phyloP scores from a whole-genome alignment of 2,888 invertebrate species.

The Crematogaster levior region DNA sequence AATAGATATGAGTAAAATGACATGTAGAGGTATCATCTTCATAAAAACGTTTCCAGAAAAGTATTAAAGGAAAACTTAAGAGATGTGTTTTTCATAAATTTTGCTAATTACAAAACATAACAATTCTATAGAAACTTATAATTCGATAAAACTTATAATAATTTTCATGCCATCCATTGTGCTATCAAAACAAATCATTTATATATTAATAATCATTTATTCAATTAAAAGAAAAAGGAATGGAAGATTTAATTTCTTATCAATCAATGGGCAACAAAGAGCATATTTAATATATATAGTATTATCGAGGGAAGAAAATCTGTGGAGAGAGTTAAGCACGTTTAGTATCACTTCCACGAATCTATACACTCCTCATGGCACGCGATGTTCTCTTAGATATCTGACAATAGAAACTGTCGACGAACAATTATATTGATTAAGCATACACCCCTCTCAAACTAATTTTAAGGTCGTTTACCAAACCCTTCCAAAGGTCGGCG shows the following conservation, averaged over 20 bases:
- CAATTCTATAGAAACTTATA: too few relatives aligned
- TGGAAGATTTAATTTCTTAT: background rate
- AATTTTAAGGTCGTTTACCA: background rate
- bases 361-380: background rate
- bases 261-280: background rate
- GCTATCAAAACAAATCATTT: too few relatives aligned
- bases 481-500: slow-evolving; percentile 8
- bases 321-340: background rate
- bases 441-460: background rate
- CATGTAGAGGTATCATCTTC: too few relatives aligned
- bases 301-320: background rate
- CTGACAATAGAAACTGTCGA: background rate
- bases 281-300: background rate
- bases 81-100: too few relatives aligned
- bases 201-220: too few relatives aligned
- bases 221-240: too few relatives aligned
- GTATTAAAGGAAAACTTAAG: too few relatives aligned
- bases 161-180: too few relatives aligned
- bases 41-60: too few relatives aligned
- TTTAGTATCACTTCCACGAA: background rate
- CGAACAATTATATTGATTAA: slow-evolving; percentile 5
- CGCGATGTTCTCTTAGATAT: background rate
- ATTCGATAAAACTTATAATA: too few relatives aligned
- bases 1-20: too few relatives aligned
- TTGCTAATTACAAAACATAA: too few relatives aligned